Percentiles rank a stretch among this genome's conserved stretches.
Evolutionary conservation across 2,888 invertebrate genomes (phyloP).

Genomic region (Mythimna impura): DNA sequence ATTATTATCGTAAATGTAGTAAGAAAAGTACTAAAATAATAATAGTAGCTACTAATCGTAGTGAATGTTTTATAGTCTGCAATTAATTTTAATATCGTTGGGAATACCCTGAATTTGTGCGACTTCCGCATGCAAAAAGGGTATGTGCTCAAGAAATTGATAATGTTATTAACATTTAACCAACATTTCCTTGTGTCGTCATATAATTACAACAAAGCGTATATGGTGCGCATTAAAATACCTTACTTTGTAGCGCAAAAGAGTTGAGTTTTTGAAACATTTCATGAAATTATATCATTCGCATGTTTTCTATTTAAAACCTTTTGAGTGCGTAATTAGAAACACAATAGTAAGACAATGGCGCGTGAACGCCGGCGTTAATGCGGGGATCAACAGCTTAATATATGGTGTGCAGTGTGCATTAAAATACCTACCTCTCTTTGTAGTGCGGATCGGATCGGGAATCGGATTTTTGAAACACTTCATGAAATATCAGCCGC

Average conservation of each 20-base stretch:
- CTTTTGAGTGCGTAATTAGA: too few relatives aligned
- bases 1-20: constrained; percentile 20
- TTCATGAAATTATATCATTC: background rate
- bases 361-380: too few relatives aligned
- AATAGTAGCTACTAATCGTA: constrained; percentile 8
- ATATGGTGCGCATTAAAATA: constrained; percentile 26
- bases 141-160: constrained; percentile 12
- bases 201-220: background rate
- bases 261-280: background rate
- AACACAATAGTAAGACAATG: too few relatives aligned
- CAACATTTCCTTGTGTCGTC: constrained; percentile 32
- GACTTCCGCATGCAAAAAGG: constrained; percentile 27
- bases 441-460: too few relatives aligned
- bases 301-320: background rate
- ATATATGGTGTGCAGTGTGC: too few relatives aligned
- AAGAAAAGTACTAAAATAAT: constrained; percentile 6
- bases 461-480: background rate
- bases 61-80: constrained; percentile 10
- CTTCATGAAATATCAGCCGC: background rate
- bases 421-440: too few relatives aligned
- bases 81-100: constrained; percentile 23
- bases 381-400: too few relatives aligned
- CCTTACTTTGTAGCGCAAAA: background rate
- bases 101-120: constrained; percentile 19
- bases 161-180: constrained; percentile 27